phyloP scores from a whole-genome alignment of 53 echinoderm and acorn worm species.

The Paelopatides confundens region DNA sequence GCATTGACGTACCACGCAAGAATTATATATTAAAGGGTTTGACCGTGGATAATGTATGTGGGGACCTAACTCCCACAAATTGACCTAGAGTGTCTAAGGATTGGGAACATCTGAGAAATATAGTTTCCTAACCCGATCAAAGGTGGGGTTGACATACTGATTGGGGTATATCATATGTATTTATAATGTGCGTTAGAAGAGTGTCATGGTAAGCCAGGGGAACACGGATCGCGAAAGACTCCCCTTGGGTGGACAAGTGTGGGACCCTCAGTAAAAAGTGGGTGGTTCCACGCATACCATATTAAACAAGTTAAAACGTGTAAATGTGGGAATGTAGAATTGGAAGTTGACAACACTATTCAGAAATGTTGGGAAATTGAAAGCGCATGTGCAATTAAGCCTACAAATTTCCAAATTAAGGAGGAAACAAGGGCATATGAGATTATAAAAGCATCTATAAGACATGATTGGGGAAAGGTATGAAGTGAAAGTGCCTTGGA shows the following conservation, averaged over 20 bases:
- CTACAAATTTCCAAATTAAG: not conserved
- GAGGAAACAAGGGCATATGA: not conserved
- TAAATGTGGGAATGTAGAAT: not conserved
- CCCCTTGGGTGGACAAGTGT: conserved; percentile 51
- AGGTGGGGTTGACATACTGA: not conserved
- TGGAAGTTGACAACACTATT: not conserved
- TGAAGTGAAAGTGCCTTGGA: conserved; percentile 17
- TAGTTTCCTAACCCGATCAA: not conserved
- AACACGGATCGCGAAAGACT: conserved; percentile 43
- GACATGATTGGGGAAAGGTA: conserved; percentile 27
- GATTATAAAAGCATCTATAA: conserved; percentile 29
- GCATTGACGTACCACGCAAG: not conserved
- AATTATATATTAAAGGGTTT: not conserved
- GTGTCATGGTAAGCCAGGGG: not conserved
- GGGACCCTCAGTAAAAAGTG: not conserved
- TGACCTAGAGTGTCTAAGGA: conserved; percentile 23
- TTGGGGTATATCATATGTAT: conserved; percentile 28
- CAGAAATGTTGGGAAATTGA: not conserved
- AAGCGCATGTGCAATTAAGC: not conserved
- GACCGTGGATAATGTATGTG: conserved; percentile 36
- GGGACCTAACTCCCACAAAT: not conserved
- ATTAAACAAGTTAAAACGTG: conserved; percentile 8
- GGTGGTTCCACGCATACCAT: not conserved
- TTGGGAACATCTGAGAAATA: conserved; percentile 29
- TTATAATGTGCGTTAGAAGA: conserved; percentile 27